A percentile compares a stretch with the other conserved stretches of the same genome.
Evolutionary conservation across 2,888 invertebrate genomes (phyloP).

Genomic region (Agonopterix heracliana): DNA sequence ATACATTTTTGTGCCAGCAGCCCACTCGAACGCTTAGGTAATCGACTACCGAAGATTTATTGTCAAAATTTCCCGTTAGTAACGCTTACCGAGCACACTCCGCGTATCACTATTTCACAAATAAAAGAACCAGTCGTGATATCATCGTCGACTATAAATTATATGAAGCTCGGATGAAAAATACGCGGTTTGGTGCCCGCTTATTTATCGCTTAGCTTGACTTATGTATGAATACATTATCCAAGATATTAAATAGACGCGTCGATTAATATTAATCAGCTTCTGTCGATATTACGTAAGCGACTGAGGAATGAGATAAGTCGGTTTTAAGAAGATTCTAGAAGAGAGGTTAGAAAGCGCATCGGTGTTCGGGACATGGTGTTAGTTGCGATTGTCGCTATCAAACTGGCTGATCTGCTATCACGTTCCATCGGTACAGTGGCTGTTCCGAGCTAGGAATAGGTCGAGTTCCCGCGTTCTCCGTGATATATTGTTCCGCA

Average conservation of each 20-base stretch:
- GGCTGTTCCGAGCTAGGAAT: conserved; percentile 68
- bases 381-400: conserved; percentile 46
- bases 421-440: conserved; percentile 64
- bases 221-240: conserved; percentile 63
- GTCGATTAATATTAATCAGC: conserved; percentile 37
- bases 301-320: not conserved
- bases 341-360: conserved; percentile 15
- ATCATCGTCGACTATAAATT: conserved; percentile 74
- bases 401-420: conserved; percentile 62
- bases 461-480: conserved; percentile 72
- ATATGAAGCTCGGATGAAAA: conserved; percentile 70
- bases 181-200: conserved; percentile 66
- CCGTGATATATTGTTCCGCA: conserved; percentile 74
- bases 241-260: conserved; percentile 43
- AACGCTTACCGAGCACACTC: conserved; percentile 73
- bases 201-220: conserved; percentile 65
- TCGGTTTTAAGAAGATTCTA: conserved; percentile 2
- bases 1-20: conserved; percentile 63
- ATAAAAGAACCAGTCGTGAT: conserved; percentile 75
- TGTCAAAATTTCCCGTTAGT: conserved; percentile 75
- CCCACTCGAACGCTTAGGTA: conserved; percentile 74
- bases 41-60: conserved; percentile 73
- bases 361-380: conserved; percentile 35
- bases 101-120: conserved; percentile 75
- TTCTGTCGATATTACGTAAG: conserved; percentile 20